A percentile compares a stretch with the other conserved stretches of the same genome.
These are phyloP conservation scores for Pseudococcus viburni DNA, from an alignment of 2,888 invertebrate species.

Conservation along the genomic window DNA sequence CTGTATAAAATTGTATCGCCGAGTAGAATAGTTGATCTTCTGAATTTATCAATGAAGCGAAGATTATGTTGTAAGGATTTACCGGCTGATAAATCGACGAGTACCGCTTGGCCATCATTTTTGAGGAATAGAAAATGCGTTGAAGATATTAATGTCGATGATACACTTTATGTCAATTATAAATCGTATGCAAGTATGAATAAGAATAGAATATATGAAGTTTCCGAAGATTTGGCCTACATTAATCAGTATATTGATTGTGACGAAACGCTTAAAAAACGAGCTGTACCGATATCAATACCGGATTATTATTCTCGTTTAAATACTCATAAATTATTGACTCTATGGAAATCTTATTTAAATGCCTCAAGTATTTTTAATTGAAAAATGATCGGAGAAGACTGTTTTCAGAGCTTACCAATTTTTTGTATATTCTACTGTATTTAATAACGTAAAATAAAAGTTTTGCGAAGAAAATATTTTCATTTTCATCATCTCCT, in stretches of 20 bases:
- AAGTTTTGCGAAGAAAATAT: not conserved
- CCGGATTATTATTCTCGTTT: conserved; percentile 68
- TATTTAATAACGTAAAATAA: not conserved
- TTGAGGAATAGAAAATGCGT: conserved; percentile 70
- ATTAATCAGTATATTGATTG: conserved; percentile 56
- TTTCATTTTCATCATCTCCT: not conserved
- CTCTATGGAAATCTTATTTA: conserved; percentile 68
- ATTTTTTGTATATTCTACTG: not conserved
- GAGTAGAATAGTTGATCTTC: conserved; percentile 58
- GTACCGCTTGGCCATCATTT: conserved; percentile 69
- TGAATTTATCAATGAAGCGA: conserved; percentile 71
- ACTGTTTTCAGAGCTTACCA: conserved; percentile 21
- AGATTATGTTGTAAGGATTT: conserved; percentile 71
- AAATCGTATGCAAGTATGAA: conserved; percentile 42
- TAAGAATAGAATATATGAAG: conserved; percentile 32
- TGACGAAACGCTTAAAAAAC: conserved; percentile 59
- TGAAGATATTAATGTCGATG: conserved; percentile 16
- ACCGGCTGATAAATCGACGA: conserved; percentile 69
- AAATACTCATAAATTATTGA: conserved; percentile 68
- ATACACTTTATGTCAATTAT: conserved; percentile 29
- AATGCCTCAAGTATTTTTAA: conserved; percentile 61
- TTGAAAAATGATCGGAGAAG: conserved; percentile 57
- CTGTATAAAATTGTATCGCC: conserved; percentile 59
- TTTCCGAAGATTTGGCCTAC: conserved; percentile 4
- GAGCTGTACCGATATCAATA: conserved; percentile 65